phyloP scores from a whole-genome alignment of 2,113 vertebrate species.

The Cavia porcellus region DNA sequence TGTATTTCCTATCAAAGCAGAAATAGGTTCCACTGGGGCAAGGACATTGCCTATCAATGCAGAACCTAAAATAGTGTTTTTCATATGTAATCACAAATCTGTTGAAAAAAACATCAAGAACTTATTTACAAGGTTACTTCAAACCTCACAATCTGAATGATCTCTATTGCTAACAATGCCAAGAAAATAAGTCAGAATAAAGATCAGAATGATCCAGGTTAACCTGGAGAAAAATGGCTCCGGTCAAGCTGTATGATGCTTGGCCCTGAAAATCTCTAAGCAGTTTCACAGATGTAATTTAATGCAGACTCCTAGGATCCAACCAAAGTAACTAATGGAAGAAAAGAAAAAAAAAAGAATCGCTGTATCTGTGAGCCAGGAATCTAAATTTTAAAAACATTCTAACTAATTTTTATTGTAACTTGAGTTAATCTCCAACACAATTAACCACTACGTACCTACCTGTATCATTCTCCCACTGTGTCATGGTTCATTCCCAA shows the following conservation, averaged over 20 bases:
- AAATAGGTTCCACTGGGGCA: not conserved
- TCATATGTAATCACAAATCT: not conserved
- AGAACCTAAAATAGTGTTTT: not conserved
- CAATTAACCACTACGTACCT: not conserved
- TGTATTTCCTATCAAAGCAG: not conserved
- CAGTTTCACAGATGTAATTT: conserved; percentile 7
- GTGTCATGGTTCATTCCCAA: not conserved
- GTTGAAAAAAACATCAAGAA: not conserved
- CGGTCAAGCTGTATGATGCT: not conserved
- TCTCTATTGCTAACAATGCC: not conserved
- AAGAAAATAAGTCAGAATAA: not conserved
- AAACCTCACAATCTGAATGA: not conserved
- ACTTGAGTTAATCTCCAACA: conserved; percentile 30
- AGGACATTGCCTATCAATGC: not conserved
- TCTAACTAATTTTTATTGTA: conserved; percentile 33
- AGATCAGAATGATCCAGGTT: not conserved
- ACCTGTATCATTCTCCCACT: not conserved
- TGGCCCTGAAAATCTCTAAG: conserved; percentile 18
- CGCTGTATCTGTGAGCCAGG: not conserved
- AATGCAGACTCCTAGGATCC: not conserved
- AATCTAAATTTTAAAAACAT: conserved; percentile 4
- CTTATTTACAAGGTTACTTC: conserved; percentile 36
- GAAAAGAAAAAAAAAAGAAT: not conserved
- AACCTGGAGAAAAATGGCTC: not conserved
- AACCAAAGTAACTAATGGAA: not conserved